Conservation (phyloP, 2,797 vertebrate genomes). For the Pteropus rufus region DNA sequence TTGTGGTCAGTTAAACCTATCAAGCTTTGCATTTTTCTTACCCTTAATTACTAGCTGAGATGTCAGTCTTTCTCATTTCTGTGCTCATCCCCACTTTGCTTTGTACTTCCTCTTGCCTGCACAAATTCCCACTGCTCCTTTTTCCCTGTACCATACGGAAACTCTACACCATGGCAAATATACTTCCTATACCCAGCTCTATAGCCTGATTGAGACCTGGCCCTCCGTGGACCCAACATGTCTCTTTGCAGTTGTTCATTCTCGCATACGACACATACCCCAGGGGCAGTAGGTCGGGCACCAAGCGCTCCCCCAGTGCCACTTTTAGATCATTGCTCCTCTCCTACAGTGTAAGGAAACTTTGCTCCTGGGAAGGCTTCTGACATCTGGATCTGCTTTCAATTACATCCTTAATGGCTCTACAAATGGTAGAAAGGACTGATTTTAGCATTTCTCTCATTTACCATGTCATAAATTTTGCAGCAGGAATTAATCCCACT, state of each 20-base stretch:
- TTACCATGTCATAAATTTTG: conserved; percentile 51
- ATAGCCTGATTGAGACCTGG: background rate
- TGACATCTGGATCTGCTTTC: conserved; percentile 47
- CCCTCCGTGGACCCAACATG: background rate
- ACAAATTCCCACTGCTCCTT: background rate
- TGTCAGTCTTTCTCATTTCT: background rate
- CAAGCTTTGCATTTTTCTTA: background rate
- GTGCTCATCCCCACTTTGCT: background rate
- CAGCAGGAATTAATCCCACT: conserved; percentile 36
- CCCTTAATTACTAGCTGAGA: background rate
- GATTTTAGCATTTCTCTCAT: conserved; percentile 65
- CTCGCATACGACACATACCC: background rate
- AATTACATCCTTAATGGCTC: conserved; percentile 38
- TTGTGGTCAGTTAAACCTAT: background rate
- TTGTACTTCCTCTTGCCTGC: background rate
- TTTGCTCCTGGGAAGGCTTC: background rate
- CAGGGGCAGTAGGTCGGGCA: background rate
- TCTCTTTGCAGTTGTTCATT: background rate
- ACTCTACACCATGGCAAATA: background rate
- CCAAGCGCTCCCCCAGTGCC: accelerated
- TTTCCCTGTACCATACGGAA: background rate
- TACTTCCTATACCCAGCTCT: background rate
- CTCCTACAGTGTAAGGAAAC: background rate
- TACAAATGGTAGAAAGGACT: conserved; percentile 45
- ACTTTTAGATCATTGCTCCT: background rate